phyloP scores from a whole-genome alignment of 2,888 invertebrate genomes.

The Eumerus sabulonum region DNA sequence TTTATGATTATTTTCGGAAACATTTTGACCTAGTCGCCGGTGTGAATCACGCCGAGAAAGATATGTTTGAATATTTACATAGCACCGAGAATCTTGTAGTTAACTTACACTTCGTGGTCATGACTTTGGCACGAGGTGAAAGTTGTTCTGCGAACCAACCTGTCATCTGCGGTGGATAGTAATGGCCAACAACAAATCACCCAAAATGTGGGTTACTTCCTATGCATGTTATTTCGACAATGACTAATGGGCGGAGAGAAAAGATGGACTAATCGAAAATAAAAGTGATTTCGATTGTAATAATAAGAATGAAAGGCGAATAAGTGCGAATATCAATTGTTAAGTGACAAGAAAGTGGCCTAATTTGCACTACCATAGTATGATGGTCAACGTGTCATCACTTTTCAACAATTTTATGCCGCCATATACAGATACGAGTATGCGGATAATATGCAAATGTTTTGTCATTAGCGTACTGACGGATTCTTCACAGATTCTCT shows the following conservation, averaged over 20 bases:
- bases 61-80: constrained; percentile 15
- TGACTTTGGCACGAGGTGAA: constrained; percentile 61
- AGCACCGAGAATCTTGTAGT: constrained; percentile 6
- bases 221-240: not conserved
- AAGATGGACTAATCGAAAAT: constrained; percentile 44
- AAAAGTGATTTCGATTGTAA: constrained; percentile 59
- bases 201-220: constrained; percentile 34
- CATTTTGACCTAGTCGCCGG: constrained; percentile 54
- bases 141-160: constrained; percentile 51
- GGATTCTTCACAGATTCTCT: constrained; percentile 20
- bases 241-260: constrained; percentile 36
- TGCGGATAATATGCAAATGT: constrained; percentile 59
- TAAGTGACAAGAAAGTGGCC: not conserved
- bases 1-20: too few species aligned
- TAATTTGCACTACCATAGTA: too few species aligned
- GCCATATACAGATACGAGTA: constrained; percentile 47
- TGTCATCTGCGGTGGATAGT: constrained; percentile 25
- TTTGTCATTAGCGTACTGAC: constrained; percentile 28
- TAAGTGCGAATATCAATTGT: too few species aligned
- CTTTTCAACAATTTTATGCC: constrained; percentile 14
- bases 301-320: constrained; percentile 27
- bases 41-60: constrained; percentile 49
- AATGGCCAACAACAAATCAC: constrained; percentile 42
- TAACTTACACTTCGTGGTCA: constrained; percentile 55
- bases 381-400: too few species aligned